Evolutionary conservation across 2,113 vertebrate genomes (phyloP), one percentile per base, ranked within the genome.

Genomic region (Sander vitreus): DNA sequence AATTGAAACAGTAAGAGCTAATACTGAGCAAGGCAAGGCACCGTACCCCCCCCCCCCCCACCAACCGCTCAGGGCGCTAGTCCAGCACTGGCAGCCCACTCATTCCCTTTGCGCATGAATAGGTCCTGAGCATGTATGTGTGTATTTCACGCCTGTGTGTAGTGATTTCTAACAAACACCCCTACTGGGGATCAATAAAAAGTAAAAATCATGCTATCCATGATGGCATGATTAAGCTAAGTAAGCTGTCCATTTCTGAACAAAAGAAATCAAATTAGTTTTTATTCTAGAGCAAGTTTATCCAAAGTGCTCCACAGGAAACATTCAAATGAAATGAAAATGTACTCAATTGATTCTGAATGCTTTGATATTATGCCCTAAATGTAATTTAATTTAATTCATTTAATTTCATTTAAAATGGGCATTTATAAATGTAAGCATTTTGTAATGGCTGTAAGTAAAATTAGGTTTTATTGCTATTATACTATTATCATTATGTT

Each of bases 381-480:
- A 62, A 73, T 73, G 6, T 33, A 6, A 33, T 33, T 33, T 33
- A 6, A 33, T 33, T 33, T 6, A 33, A 33, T 6, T 30, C 0
- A 30, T 30, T 30, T 33, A 6, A 33, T 33, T 33, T 33, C 6
- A 33, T 33, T 79, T 39, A 16, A 81, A 51, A 80, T 36, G 9
- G 54, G 59, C 5, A 73, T 75, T 84, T 76, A 71, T 33, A 43
- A 14, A 54, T 78, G 3, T 30, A 54, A 81, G 59, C 23, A 47
- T 70, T 81, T 76, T 78, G 33, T 65, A 64, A 81, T 59, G 68
- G 47, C 69, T 62, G 12, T 55, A 25, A 77, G 30, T 55, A 23
- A 73, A 62, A 63, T 55, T 4, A 18, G 3, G 19, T 78, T 71
- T 60, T 60, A 66, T 43, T 71, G 59, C 50, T 48, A 59, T 70